Base-by-base conservation (phyloP, 2,888 invertebrate species). In the Metellina segmentata region DNA sequence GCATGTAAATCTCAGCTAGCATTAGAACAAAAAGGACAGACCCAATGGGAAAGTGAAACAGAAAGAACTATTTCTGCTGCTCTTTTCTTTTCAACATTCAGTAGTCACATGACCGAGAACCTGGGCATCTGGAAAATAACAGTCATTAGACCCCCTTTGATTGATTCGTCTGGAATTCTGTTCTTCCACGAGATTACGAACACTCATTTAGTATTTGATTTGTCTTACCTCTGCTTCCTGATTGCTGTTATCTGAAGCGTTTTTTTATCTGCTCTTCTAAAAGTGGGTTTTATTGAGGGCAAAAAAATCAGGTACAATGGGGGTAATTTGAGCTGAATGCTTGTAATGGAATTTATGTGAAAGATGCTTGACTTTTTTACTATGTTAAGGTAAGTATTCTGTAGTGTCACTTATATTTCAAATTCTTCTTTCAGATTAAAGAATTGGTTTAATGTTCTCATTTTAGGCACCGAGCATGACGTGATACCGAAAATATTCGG, bases 121-220 rank as follows among this genome's bases (percentile, higher is more conserved):
- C 34, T 4, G 34, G 34, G 34, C 34, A 72, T 19, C 79, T 61
- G 83, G 72, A 72, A 91, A 91, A 91, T 91, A 91, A 91, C 91
- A 91, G 78, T 91, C 83, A 91, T 91, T 91, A 91, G 83, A 19
- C n/a, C 9, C 16, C 53, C 19, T 61, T 69, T 85, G 90, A 90
- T 86, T 90, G 90, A 85, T 49, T 48, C 34, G 53, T 83, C 82
- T 78, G 51, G 81, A 91, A 87, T 82, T 83, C 81, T 75, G 69
- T 72, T 90, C 85, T 85, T 85, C 53, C 51, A 19, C n/a, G 71
- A 79, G 79, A 89, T 70, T 72, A 74, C 74, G 51, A 74, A 53
- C 20, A 49, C 85, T 86, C 69, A 75, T 90, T 90, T 86, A 79
- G 88, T 89, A 52, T 51, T 89, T 89, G 74, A 74, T 74, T 61